phyloP scores from a whole-genome alignment of 2,797 vertebrate genomes.

The Clarias pachynema region DNA sequence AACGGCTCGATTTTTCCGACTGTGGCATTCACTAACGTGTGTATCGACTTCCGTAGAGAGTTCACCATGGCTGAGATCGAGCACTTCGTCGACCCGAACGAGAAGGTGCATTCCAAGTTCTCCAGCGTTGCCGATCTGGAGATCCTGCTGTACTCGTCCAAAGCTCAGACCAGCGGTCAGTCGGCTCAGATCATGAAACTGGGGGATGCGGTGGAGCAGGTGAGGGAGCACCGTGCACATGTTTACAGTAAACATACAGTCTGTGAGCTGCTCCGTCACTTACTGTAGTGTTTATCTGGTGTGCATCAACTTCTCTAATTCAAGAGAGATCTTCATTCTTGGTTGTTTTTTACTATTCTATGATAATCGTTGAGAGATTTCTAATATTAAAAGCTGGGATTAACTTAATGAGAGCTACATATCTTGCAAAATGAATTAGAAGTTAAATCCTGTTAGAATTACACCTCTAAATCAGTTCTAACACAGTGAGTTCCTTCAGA shows the following conservation, averaged over 20 bases:
- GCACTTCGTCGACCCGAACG: constrained; percentile 96
- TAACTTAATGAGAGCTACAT: too few relatives aligned
- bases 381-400: too few relatives aligned
- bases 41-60: constrained; percentile 75
- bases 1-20: neutral
- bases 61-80: constrained; percentile 99
- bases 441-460: too few relatives aligned
- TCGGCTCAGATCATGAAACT: constrained; percentile 89
- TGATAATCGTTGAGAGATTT: too few relatives aligned
- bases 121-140: constrained; percentile 85
- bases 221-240: constrained; percentile 51
- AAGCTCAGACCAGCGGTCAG: constrained; percentile 95
- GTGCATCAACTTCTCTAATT: neutral
- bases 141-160: constrained; percentile 90
- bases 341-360: too few relatives aligned
- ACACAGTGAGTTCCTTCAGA: too few relatives aligned
- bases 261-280: neutral
- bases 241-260: neutral
- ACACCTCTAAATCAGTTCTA: too few relatives aligned
- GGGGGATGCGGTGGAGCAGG: constrained; percentile 95
- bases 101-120: constrained; percentile 95
- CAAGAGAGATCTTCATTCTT: neutral
- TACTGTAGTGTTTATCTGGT: neutral
- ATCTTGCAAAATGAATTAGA: too few relatives aligned
- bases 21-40: neutral